Conservation (phyloP, 2,113 vertebrate species). For the Pagrus major region DNA sequence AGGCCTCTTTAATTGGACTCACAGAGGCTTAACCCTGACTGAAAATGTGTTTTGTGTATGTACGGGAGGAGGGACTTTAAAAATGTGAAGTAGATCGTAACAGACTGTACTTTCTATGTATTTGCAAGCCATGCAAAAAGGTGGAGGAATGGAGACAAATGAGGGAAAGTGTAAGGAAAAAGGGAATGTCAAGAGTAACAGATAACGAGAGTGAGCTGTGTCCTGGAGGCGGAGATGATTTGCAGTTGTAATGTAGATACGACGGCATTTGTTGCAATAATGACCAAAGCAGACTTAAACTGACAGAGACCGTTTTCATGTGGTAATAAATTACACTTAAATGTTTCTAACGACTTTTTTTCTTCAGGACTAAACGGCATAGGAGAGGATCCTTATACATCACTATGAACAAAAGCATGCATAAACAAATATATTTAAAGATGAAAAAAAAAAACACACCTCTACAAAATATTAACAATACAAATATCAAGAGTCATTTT, state of each 20-base stretch:
- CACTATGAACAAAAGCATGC: slow-evolving; percentile 14
- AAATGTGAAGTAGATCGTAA: background rate
- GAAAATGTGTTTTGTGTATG: slow-evolving; percentile 7
- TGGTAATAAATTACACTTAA: background rate
- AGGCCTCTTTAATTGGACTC: background rate
- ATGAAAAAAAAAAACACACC: background rate
- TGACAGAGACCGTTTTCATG: background rate
- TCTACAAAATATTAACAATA: background rate
- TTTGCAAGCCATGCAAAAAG: slow-evolving; percentile 78
- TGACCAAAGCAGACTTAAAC: background rate
- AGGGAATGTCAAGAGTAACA: background rate
- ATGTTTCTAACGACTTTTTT: background rate
- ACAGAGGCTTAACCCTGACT: background rate
- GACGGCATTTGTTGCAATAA: background rate
- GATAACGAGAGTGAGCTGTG: slow-evolving; percentile 17
- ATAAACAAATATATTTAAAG: background rate
- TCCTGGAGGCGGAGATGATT: slow-evolving; percentile 25
- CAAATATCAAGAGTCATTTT: slow-evolving; percentile 18
- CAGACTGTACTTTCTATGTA: slow-evolving; percentile 38
- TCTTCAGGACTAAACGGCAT: slow-evolving; percentile 1
- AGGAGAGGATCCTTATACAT: background rate
- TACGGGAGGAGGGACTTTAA: background rate
- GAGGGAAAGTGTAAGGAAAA: slow-evolving; percentile 45
- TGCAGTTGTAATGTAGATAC: background rate
- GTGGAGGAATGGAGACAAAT: slow-evolving; percentile 42